phyloP scores from a whole-genome alignment of 2,888 invertebrate genomes.

The Nemotelus nigrinus region DNA sequence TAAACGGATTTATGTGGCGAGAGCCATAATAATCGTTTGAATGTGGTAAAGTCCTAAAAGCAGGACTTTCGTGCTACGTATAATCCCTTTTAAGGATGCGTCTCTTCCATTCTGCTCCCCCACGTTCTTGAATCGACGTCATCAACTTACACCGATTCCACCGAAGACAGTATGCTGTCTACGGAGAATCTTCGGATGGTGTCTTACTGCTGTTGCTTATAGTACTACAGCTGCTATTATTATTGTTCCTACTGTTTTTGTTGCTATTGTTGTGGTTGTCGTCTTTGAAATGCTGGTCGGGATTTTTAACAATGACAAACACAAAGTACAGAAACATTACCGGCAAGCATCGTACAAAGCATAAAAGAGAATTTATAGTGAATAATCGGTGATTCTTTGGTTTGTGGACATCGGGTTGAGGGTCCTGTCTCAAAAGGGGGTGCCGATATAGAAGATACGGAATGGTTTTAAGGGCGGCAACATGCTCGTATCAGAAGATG shows the following conservation, averaged over 20 bases:
- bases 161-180: too few species aligned
- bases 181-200: too few species aligned
- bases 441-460: neutral
- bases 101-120: neutral
- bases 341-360: neutral
- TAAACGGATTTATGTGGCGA: slow-evolving; percentile 40
- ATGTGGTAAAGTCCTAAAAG: slow-evolving; percentile 30
- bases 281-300: neutral
- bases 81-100: slow-evolving; percentile 30
- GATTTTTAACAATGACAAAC: slow-evolving; percentile 35
- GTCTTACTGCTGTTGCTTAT: too few species aligned
- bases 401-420: slow-evolving; percentile 27
- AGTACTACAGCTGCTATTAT: too few species aligned
- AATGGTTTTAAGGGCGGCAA: neutral
- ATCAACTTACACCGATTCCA: too few species aligned
- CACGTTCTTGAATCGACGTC: too few species aligned
- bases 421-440: neutral
- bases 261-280: neutral
- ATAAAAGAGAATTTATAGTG: slow-evolving; percentile 1
- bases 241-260: too few species aligned
- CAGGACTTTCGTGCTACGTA: slow-evolving; percentile 24
- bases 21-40: slow-evolving; percentile 40
- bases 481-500: neutral
- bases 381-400: slow-evolving; percentile 26
- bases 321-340: slow-evolving; percentile 18